Conservation (phyloP, 2,797 vertebrate genomes). For the Schizopygopsis malacanthus region DNA sequence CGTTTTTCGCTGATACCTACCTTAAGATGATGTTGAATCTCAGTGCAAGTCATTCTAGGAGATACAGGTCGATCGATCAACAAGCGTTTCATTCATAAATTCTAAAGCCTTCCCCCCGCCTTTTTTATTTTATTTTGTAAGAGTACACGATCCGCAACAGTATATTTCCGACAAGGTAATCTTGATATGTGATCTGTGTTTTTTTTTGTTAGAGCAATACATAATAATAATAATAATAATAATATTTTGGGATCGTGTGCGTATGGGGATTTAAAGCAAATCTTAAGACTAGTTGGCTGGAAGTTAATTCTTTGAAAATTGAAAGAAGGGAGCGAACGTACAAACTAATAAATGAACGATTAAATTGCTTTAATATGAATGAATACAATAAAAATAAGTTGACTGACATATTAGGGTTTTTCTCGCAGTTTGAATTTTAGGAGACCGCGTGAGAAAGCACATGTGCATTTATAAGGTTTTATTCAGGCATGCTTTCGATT, state of each 20-base stretch:
- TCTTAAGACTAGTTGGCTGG: not conserved
- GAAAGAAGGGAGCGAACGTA: too few relatives aligned
- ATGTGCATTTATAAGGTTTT: constrained; percentile 77
- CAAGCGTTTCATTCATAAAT: constrained; percentile 48
- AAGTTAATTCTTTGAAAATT: constrained; percentile 8
- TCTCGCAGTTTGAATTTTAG: constrained; percentile 81
- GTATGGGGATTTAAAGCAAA: not conserved
- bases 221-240: not conserved
- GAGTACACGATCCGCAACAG: not conserved
- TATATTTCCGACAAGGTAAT: not conserved
- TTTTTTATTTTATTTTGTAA: not conserved
- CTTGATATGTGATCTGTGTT: not conserved
- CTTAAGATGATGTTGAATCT: constrained; percentile 15
- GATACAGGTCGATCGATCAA: constrained; percentile 24
- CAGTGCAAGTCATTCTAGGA: constrained; percentile 8
- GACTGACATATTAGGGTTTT: constrained; percentile 57
- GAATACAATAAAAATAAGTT: not conserved
- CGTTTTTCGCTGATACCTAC: not conserved
- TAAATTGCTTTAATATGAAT: not conserved
- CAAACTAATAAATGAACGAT: not conserved
- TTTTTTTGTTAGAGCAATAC: constrained; percentile 1
- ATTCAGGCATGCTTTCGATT: constrained; percentile 79
- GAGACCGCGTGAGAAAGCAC: constrained; percentile 76
- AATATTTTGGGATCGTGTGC: not conserved
- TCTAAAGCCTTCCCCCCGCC: not conserved